phyloP scores from a whole-genome alignment of 2,797 vertebrate genomes.

The Amblyopsis hoosieri region DNA sequence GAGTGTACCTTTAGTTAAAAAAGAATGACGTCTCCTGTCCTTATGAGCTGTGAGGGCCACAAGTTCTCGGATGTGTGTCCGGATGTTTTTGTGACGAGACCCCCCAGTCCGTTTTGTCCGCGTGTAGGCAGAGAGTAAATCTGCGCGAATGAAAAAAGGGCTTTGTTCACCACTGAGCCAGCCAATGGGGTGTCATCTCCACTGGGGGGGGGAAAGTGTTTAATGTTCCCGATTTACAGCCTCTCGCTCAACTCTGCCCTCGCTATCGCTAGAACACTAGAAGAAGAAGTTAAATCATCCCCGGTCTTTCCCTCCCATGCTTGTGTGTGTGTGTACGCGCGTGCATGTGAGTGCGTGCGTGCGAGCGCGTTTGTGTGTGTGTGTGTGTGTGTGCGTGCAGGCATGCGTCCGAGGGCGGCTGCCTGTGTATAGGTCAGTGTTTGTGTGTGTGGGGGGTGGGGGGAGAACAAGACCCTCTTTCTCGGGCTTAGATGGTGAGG shows the following conservation, averaged over 20 bases:
- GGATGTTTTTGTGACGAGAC: no score
- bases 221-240: slow-evolving; percentile 6
- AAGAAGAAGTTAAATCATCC: slow-evolving; percentile 22
- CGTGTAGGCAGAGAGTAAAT: no score
- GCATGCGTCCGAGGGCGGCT: not conserved
- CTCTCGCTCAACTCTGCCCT: slow-evolving; percentile 10
- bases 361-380: not conserved
- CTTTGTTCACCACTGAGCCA: slow-evolving; percentile 28
- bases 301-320: not conserved
- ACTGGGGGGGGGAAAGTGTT: slow-evolving; percentile 24
- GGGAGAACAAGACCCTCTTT: slow-evolving; percentile 47
- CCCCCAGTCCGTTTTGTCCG: no score
- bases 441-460: slow-evolving; percentile 5
- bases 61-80: no score
- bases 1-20: no score
- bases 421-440: slow-evolving; percentile 20
- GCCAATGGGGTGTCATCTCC: slow-evolving; percentile 14
- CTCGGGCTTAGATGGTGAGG: slow-evolving; percentile 20
- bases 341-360: not conserved
- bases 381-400: slow-evolving; percentile 1
- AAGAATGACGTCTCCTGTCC: no score
- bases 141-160: not conserved
- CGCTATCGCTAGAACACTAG: not conserved
- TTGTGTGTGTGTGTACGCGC: not conserved
- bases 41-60: no score